Base-by-base conservation (phyloP, 2,113 vertebrate genomes). In the Labeo rohita region DNA sequence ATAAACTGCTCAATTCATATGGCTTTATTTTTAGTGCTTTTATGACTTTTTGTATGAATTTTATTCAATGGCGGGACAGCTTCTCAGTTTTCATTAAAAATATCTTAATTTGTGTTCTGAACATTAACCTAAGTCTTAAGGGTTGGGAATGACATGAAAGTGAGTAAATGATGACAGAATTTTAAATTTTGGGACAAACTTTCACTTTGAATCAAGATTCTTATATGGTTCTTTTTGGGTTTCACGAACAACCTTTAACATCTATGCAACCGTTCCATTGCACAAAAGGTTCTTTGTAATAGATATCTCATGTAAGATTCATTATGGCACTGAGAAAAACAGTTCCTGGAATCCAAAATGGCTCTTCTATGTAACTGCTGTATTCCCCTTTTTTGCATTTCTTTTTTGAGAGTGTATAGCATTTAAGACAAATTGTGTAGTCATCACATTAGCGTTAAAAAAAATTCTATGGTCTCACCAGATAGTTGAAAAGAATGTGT, bases 401-500 rank as follows among this genome's bases (percentile, higher is more conserved):
- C 8, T 70, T 70, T 70, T 16, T 43, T 15, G 63, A 28, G 28
- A 28, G 28, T 28, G 0, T 39, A 39, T 39, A 39, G 39, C 39
- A 39, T 39, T 39, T 39, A 39, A 39, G 39, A 39, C 39, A 39
- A 39, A 39, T 3, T 39, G 3, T 4, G 3, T 39, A 59, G 9
- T n/a, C 52, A 12, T 6, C 9, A 81, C 12, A 36, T 70, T 72
- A 13, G 5, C 68, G 23, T 39, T 50, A 75, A n/a, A 65, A 75
- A 54, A 45, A 50, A 75, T 78, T 13, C 3, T 70, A 2, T 47
- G 10, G 8, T 87, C 95, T 96, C 83, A 99, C 98, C 97, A 99
- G 93, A 88, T 99, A 99, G 94, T 99, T 99, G 92, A 99, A 99
- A 34, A 99, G 96, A 89, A 99, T 99, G 66, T 99, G 98, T 77